Conservation (phyloP, 2,888 invertebrate genomes). For the Ornithoptera alexandrae region DNA sequence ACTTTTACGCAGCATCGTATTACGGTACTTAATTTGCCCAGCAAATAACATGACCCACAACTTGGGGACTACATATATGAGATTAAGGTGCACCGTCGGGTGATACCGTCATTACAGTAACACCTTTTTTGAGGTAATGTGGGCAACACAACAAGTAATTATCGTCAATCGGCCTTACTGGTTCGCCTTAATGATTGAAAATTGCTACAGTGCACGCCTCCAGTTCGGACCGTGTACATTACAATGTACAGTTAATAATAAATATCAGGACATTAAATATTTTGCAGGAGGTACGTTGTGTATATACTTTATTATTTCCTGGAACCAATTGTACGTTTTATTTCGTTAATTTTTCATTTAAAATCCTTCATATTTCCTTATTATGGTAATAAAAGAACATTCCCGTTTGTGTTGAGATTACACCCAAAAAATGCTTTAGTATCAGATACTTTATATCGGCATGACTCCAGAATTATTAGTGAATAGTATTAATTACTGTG, state of each 20-base stretch:
- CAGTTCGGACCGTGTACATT: constrained; percentile 52
- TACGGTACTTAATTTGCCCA: constrained; percentile 20
- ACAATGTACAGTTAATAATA: constrained; percentile 20
- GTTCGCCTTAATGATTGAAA: constrained; percentile 73
- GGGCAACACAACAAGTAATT: constrained; percentile 65
- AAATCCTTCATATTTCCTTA: neutral
- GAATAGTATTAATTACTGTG: too few species aligned
- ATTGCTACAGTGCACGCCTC: constrained; percentile 59
- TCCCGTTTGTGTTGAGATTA: too few species aligned
- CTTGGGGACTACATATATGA: constrained; percentile 40
- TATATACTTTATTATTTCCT: neutral
- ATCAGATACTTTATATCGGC: too few species aligned
- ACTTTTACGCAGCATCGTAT: constrained; percentile 15
- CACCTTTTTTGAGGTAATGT: constrained; percentile 69
- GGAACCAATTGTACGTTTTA: neutral
- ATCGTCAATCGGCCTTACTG: constrained; percentile 65
- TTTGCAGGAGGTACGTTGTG: constrained; percentile 1
- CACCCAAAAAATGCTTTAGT: too few species aligned
- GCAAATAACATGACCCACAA: constrained; percentile 21
- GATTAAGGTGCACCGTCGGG: constrained; percentile 55
- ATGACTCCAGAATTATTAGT: too few species aligned
- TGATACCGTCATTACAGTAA: constrained; percentile 54
- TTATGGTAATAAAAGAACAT: too few species aligned
- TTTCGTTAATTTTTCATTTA: neutral
- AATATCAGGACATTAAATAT: constrained; percentile 12